Base-by-base conservation (phyloP, 2,113 vertebrate genomes). In the Phalacrocorax aristotelis region DNA sequence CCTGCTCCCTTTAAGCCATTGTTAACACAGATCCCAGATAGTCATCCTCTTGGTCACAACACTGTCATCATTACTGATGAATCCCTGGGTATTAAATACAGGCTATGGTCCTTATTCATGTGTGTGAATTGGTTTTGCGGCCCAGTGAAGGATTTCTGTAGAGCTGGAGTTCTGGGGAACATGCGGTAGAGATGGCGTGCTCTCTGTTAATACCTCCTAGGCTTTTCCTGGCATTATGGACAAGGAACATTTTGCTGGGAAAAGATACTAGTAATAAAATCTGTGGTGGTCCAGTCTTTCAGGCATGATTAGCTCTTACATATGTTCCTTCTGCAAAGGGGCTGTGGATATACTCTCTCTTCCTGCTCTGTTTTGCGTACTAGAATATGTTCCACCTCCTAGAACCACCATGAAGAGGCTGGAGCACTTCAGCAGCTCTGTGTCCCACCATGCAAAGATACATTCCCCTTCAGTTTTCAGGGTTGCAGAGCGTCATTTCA, bases 381-480 rank as follows among this genome's bases (percentile, higher is more conserved):
- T 9, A 77, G 52, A 36, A 1, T 54, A 12, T 7, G 8, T 66
- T 71, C n/a, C 38, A 44, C 20, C 30, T 75, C 29, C 38, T 27
- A 20, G 36, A 79, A 7, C 46, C 40, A 51, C 51, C 11, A 20
- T 13, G 48, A 75, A 72, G 21, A 32, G 46, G 34, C 58, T 38
- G 40, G 49, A 64, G 51, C 13, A 4, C 30, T 68, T 86, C 49
- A 23, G n/a, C 38, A 65, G 36, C 44, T 89, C 55, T 55, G 20
- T 48, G n/a, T 84, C 69, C 66, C 54, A 44, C 54, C 52, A 4
- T 1, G 3, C 26, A 36, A 34, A 15, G 0, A 0, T 26, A 22
- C 19, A 6, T 79, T 76, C 16, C 23, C 42, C 21, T 76, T 62
- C 38, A 12, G 29, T 87, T 78, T 89, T 46, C 54, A 77, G 62